Evolutionary conservation across 2,888 invertebrate genomes (phyloP), one percentile per base, ranked within the genome.

Genomic region (Poecilobothrus nobilitatus): DNA sequence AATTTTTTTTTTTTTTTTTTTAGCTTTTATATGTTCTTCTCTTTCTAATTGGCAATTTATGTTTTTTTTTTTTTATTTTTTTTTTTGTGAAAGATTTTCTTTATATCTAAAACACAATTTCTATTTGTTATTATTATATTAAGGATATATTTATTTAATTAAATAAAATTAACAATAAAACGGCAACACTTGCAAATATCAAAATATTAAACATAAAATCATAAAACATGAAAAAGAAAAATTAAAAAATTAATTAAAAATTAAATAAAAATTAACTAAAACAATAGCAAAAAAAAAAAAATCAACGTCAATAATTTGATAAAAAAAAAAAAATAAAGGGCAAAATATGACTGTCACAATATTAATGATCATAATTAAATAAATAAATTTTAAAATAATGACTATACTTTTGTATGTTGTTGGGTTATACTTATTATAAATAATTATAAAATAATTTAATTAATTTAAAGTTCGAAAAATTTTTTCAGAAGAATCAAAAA

Each of bases 11-110:
- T 27, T 27, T 27, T 53, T 53, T 53, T 18, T 18, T 53, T 53
- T 53, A 53, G 53, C 53, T 53, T 53, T 53, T 53, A 53, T 12
- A 53, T 53, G 53, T 53, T 53, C 18, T 53, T 18, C 53, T 53
- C 6, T 53, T 18, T 53, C 18, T 53, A 53, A 53, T 53, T 53
- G 53, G 53, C 53, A 53, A 53, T n/a, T 53, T 44, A 44, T 15
- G n/a, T n/a, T n/a, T n/a, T n/a, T 53, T 53, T 15, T 53, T 8
- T 18, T 53, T 66, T 63, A 27, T 65, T 66, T 34, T 69, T 41
- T 65, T 66, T 34, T 67, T 41, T 8, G 44, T 66, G 37, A 33
- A 21, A 62, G 37, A 64, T 37, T 65, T 68, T 63, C 67, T 68
- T 20, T 37, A 10, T 37, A 8, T 37, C 37, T 37, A 37, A 37